Evolutionary conservation across 2,797 vertebrate genomes (phyloP).

Genomic region (Acanthurus leucopareius): DNA sequence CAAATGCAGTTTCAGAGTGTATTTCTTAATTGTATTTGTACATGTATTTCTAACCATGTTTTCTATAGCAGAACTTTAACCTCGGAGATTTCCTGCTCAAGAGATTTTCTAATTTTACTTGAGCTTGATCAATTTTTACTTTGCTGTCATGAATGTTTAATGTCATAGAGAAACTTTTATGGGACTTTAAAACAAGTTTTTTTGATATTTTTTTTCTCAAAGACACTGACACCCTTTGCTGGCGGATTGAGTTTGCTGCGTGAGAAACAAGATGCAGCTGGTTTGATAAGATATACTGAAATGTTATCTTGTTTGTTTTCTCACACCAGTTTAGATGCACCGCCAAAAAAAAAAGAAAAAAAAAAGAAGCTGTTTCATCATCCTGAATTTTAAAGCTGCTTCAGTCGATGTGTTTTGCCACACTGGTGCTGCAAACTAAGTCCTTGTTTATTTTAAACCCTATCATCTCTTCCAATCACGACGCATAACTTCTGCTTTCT

Average conservation of each 20-base stretch:
- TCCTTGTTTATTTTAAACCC: not conserved
- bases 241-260: not conserved
- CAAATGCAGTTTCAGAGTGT: not conserved
- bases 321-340: not conserved
- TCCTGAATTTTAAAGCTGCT: conserved; percentile 28
- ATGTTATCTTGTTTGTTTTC: conserved; percentile 18
- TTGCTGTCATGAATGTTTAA: not conserved
- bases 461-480: conserved; percentile 1
- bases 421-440: not conserved
- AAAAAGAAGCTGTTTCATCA: conserved; percentile 8
- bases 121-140: not conserved
- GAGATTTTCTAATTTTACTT: not conserved
- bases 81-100: too few relatives aligned
- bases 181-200: not conserved
- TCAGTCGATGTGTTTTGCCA: not conserved
- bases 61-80: not conserved
- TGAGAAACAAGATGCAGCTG: conserved; percentile 19
- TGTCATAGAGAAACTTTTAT: not conserved
- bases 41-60: not conserved
- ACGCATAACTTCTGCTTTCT: not conserved
- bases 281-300: not conserved
- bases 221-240: not conserved
- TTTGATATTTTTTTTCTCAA: not conserved
- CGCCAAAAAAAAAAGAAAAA: too few relatives aligned
- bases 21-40: not conserved